Evolutionary conservation across 2,797 vertebrate species (phyloP), one percentile per base, ranked within the genome.

Genomic region (Rhadinocentrus ornatus): DNA sequence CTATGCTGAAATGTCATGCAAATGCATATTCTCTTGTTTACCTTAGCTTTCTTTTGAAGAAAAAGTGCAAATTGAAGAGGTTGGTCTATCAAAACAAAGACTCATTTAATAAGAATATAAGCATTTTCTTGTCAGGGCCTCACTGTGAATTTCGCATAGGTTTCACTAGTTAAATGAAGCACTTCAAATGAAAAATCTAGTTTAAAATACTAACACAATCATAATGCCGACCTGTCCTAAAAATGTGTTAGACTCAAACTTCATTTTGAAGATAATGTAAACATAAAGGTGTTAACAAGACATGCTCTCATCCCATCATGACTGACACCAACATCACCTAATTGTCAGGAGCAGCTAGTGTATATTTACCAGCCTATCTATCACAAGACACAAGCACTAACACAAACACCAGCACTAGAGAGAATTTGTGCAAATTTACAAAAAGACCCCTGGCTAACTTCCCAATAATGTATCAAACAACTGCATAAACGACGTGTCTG

Each of bases 311-410:
- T 22, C 29, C 29, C 53, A 4, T 9, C 35, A 37, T 53, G 52
- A 69, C 64, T 71, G 78, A 86, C 81, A 82, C 58, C 56, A 71
- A 83, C 75, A 81, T 86, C 75, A 76, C 75, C 61, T 75, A 67
- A 79, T 87, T 85, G 91, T 92, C 91, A 89, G 70, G 78, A 82
- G 70, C 80, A 89, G 81, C 82, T 86, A 86, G 83, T 84, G 75
- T 67, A 65, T 82, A 69, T 73, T 57, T 67, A 58, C 80, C 66
- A 55, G 22, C 39, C 62, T 66, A 72, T 53, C 52, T 63, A 80
- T 64, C 69, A 83, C 41, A 26, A 24, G 65, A 50, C 52, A 32
- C 39, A 77, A 58, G 29, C 37, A 15, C 50, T 6, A 27, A 34
- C 67, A 60, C 37, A 55, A 53, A 46, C 72, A 48, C 31, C 32